These are phyloP conservation scores for Molossus molossus DNA, from an alignment of 2,797 vertebrate species.

Conservation along the genomic window DNA sequence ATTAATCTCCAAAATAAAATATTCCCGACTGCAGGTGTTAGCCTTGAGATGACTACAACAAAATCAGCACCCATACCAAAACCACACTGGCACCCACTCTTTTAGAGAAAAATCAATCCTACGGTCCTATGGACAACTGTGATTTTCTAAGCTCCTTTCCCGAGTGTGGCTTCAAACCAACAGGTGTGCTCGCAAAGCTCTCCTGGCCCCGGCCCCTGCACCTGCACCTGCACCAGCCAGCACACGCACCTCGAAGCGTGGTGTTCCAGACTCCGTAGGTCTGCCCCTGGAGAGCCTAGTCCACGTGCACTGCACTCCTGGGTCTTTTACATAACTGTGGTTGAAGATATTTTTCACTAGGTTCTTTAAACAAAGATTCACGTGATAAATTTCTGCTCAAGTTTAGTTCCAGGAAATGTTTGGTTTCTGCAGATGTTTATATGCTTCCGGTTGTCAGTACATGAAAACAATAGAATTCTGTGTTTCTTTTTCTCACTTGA, in stretches of 20 bases:
- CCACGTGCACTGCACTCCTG: background rate
- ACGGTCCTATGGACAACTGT: rapidly evolving
- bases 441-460: conserved; percentile 78
- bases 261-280: background rate
- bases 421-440: conserved; percentile 84
- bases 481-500: conserved; percentile 58
- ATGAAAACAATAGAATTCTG: conserved; percentile 49
- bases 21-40: background rate
- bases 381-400: conserved; percentile 78
- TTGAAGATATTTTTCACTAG: conserved; percentile 78
- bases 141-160: background rate
- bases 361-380: conserved; percentile 84
- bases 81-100: background rate
- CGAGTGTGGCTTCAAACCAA: background rate
- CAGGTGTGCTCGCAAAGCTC: background rate
- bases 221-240: background rate
- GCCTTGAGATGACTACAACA: background rate
- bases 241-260: background rate
- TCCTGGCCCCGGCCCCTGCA: no score
- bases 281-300: background rate
- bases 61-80: background rate
- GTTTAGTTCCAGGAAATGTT: conserved; percentile 84
- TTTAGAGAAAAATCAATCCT: background rate
- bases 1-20: background rate
- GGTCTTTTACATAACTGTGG: conserved; percentile 78